Conservation (phyloP, 2,113 vertebrate genomes). For the Alouatta palliata region DNA sequence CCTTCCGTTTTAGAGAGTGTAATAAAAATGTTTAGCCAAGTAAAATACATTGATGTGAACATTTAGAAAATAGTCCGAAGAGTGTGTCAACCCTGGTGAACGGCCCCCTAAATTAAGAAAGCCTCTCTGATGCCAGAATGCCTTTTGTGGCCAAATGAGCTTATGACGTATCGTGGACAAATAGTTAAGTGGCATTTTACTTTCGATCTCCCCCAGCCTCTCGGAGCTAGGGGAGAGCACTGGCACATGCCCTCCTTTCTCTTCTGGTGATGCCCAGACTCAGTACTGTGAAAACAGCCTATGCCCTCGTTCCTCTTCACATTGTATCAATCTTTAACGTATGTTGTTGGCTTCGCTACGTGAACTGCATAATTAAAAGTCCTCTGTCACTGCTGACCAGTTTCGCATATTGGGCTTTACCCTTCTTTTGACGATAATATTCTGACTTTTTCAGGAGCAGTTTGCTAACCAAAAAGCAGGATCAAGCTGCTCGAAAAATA, state of each 20-base stretch:
- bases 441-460: conserved; percentile 89
- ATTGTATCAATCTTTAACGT: not conserved
- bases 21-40: not conserved
- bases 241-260: rapidly evolving
- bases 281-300: rapidly evolving
- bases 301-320: not conserved
- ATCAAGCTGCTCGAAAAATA: conserved; percentile 99
- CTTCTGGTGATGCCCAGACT: rapidly evolving
- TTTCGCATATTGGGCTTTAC: not conserved
- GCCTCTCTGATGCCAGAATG: too few species aligned
- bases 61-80: not conserved
- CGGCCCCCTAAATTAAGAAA: not conserved
- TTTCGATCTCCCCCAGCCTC: not conserved
- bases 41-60: not conserved
- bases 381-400: rapidly evolving
- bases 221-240: rapidly evolving
- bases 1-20: not conserved
- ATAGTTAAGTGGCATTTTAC: not conserved
- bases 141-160: too few species aligned
- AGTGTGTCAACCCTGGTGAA: not conserved
- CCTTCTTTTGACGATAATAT: not conserved
- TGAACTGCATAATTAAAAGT: not conserved
- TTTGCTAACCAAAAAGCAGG: conserved; percentile 99
- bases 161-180: too few species aligned
- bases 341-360: not conserved